Evolutionary conservation across 2,888 invertebrate genomes (phyloP).

Genomic region (Diarsia rubi): DNA sequence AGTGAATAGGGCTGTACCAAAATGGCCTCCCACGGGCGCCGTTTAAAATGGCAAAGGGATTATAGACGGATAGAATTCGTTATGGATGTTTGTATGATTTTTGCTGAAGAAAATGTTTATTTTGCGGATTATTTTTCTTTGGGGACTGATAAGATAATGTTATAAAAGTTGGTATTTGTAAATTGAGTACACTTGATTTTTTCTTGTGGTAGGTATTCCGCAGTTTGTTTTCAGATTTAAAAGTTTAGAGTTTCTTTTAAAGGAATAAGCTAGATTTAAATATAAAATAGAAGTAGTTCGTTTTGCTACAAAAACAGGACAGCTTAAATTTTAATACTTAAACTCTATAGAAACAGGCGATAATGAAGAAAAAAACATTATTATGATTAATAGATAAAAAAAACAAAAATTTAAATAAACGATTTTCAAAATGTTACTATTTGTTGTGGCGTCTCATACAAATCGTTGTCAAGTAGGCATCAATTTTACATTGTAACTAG

Average conservation of each 20-base stretch:
- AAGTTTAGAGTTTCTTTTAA: not conserved
- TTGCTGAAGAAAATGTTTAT: slow-evolving; percentile 40
- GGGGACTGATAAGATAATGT: slow-evolving; percentile 45
- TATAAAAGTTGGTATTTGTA: slow-evolving; percentile 44
- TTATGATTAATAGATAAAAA: too few species aligned
- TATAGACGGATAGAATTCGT: slow-evolving; percentile 49
- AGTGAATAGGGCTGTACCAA: slow-evolving; percentile 53
- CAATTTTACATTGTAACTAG: too few species aligned
- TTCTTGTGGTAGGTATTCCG: not conserved
- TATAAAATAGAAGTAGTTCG: not conserved
- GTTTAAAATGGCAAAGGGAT: slow-evolving; percentile 45
- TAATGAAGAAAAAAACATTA: not conserved
- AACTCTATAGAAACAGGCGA: not conserved
- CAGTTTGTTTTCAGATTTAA: not conserved
- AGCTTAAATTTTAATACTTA: too few species aligned
- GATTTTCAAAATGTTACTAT: too few species aligned
- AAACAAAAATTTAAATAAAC: too few species aligned
- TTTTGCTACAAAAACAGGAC: not conserved
- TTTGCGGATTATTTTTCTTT: slow-evolving; percentile 36
- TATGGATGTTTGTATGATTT: slow-evolving; percentile 51
- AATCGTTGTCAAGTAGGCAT: too few species aligned
- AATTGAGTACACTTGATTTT: not conserved
- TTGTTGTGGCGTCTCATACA: too few species aligned
- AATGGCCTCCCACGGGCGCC: slow-evolving; percentile 54
- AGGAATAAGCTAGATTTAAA: too few species aligned